Base-by-base conservation (phyloP, 1,140 invertebrate genomes). In the Drosophila sproati region DNA sequence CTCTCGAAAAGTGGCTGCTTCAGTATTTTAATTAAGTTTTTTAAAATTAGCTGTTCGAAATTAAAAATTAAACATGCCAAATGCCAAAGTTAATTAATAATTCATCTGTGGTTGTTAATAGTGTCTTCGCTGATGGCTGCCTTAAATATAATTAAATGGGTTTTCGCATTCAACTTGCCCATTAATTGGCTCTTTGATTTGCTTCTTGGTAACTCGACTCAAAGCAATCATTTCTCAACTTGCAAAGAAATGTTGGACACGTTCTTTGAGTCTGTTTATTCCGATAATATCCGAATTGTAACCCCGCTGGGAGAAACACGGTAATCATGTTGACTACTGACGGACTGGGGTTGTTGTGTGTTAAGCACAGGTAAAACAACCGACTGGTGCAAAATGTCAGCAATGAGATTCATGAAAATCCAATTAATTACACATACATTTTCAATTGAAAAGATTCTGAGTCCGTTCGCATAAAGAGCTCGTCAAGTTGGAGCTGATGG, bases 121-220 rank as follows among this genome's bases (percentile, higher is more conserved):
- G 8, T 41, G 37, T 41, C 54, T 6, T 41, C 29, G 31, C 51
- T 5, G 31, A 1, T 32, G 20, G 12, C 48, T 35, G 61, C n/a
- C 35, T 5, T 41, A 54, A 48, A 43, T 54, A 43, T 54, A 28
- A 78, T 67, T 79, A 29, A 64, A 70, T 31, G 43, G 64, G 43
- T 51, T 76, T 80, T 51, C 20, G 20, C 20, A 20, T 20, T 20
- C 20, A 1, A 20, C 20, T 20, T 20, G 20, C 20, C 54, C 68
- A 34, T 73, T 62, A 72, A 76, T 77, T 60, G 47, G 55, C 31
- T 34, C 2, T 7, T 45, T 32, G 50, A 20, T 20, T 20, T 20
- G 20, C 20, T 8, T 2, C 3, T 31, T 4, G 32, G 12, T 5
- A 3, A 7, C 6, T 7, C 12, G 20, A 2, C 3, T 3, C 20